A percentile compares a stretch with the other conserved stretches of the same genome.
Evolutionary conservation across 2,888 invertebrate genomes (phyloP).

Genomic region (Coremacera marginata): DNA sequence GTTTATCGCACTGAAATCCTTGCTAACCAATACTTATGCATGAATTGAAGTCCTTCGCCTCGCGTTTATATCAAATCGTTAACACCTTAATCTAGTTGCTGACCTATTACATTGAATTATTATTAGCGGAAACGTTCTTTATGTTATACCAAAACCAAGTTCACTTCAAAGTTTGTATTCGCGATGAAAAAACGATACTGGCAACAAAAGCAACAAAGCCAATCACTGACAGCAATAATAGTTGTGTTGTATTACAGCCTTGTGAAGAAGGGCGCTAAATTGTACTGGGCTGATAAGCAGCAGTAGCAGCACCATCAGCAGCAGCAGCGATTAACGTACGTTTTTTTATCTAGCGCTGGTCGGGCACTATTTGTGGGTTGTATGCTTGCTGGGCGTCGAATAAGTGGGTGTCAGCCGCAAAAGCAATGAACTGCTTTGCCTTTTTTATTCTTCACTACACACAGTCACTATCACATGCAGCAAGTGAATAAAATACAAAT

Average conservation of each 20-base stretch:
- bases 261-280: constrained; percentile 9
- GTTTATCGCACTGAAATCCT: background rate
- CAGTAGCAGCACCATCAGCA: background rate
- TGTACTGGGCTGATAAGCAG: constrained; percentile 15
- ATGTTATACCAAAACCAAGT: constrained; percentile 8
- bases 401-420: background rate
- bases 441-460: background rate
- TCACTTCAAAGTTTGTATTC: background rate
- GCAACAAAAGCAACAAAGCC: background rate
- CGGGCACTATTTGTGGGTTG: background rate
- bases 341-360: background rate
- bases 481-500: background rate
- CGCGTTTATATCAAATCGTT: background rate
- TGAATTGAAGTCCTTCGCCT: background rate
- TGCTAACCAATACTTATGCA: background rate
- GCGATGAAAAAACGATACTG: constrained; percentile 15
- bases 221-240: background rate
- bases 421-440: background rate
- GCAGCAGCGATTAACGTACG: background rate
- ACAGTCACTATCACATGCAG: background rate
- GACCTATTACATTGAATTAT: background rate
- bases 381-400: background rate
- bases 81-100: background rate
- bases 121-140: background rate
- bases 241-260: constrained; percentile 18